phyloP scores from a whole-genome alignment of 2,113 vertebrate genomes.

The Orthonyx spaldingii region DNA sequence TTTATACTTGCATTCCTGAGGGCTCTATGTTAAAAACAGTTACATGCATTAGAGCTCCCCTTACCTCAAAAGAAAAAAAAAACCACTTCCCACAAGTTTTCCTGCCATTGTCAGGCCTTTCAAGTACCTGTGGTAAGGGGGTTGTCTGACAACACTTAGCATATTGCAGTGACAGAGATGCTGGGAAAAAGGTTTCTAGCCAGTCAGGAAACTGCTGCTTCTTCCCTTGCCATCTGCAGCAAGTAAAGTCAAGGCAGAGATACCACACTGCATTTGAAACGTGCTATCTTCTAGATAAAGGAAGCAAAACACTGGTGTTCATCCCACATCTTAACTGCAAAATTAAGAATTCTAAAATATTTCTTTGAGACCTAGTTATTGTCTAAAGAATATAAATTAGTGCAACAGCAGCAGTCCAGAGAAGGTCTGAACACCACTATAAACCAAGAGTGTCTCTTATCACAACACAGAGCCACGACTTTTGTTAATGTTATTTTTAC shows the following conservation, averaged over 20 bases:
- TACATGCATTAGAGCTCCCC: neutral
- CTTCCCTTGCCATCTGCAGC: neutral
- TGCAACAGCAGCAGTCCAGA: neutral
- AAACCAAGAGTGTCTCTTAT: neutral
- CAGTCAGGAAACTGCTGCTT: neutral
- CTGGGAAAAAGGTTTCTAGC: neutral
- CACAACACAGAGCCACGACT: neutral
- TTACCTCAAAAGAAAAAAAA: neutral
- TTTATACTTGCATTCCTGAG: neutral
- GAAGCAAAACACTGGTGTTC: neutral
- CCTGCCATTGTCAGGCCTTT: neutral
- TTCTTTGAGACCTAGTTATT: neutral
- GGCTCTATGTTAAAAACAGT: neutral
- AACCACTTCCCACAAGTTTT: neutral
- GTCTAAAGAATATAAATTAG: neutral
- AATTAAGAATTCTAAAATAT: neutral
- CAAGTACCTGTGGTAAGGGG: neutral
- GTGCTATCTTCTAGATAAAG: neutral
- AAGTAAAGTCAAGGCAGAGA: neutral
- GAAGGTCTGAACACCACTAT: neutral
- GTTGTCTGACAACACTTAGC: neutral
- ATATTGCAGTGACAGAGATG: neutral
- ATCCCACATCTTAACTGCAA: neutral
- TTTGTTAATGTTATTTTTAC: conserved; percentile 37
- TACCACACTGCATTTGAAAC: neutral